Base-by-base conservation (phyloP, 2,113 vertebrate genomes). In the Chinchilla lanigera region DNA sequence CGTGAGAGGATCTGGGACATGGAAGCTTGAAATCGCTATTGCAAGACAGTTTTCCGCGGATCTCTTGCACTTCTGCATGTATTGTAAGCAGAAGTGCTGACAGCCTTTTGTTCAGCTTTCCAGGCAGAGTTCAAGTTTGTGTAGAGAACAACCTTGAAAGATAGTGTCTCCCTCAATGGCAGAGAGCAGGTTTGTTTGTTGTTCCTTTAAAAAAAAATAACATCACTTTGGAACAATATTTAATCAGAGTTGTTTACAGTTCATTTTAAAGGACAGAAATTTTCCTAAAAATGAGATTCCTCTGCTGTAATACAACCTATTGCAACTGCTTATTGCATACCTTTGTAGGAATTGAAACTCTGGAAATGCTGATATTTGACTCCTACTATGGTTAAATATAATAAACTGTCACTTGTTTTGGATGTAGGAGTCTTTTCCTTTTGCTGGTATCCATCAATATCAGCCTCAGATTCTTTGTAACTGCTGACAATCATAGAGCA, bases 391-490 rank as follows among this genome's bases (percentile, higher is more conserved):
- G 30, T 47, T 95, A 35, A 71, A 67, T 50, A 75, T 41, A 78
- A 81, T 38, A 80, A 77, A 94, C 24, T 13, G 16, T n/a, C 33
- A 16, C 93, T 92, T 93, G 20, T 93, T 56, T 91, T 58, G 75
- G 33, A 83, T 91, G 14, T 47, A 80, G 33, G 47, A n/a, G 8
- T 60, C 16, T 54, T 95, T 97, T 89, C 30, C 30, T 96, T 77
- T 65, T 92, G 12, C 26, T 83, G 86, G n/a, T 87, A 63, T 84
- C 22, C 38, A 35, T 6, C 14, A 61, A 61, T 82, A 95, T 61
- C 80, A 73, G 60, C 52, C 52, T 69, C 81, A 94, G 26, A 38
- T 73, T 71, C 26, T 86, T 92, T 47, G 50, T 11, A 86, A 63
- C 85, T 60, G 20, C 35, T 93, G 33, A 86, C 35, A 86, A 52